Base-by-base conservation (phyloP, 2,113 vertebrate species). In the Megaceryle maxima region DNA sequence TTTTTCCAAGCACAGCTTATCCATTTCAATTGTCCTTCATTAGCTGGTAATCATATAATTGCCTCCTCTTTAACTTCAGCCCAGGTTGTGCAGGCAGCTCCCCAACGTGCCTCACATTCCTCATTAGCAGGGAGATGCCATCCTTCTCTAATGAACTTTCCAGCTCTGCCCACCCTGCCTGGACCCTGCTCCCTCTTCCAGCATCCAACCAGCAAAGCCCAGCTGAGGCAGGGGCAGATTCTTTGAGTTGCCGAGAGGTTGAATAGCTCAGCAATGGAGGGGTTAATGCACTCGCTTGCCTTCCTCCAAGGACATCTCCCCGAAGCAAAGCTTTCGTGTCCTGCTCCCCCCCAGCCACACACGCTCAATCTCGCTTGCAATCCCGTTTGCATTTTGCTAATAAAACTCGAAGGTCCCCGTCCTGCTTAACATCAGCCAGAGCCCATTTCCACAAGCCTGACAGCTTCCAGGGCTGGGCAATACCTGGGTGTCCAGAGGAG, bases 21-120 rank as follows among this genome's bases (percentile, higher is more conserved):
- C 85, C 67, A 90, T 96, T 95, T 85, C 75, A 95, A 93, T 95
- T 94, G 84, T 74, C 70, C 78, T 85, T 96, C 87, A 67, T 96
- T 96, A 96, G 82, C 19, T 2, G 1, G 5, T 88, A 96, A 97
- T 94, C 31, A 66, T 46, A 33, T 90, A 95, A 96, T 96, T 91
- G 37, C 84, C 10, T 33, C 51, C 35, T 67, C 70, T 77, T 37
- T 41, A 64, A 37, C 69, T 89, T 28, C 28, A 19, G 53, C 44
- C 25, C 8, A 5, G 75, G 39, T 72, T 68, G 70, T 57, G 69
- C 84, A 74, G 41, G 62, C 91, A 78, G 88, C 80, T 94, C 68
- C 59, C 5, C 0, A 2, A 29, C 0, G 1, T 1, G 1, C 72
- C 48, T 86, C 50, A 7, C 33, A 2, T 63, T 84, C 64, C 51